Conservation (phyloP, 2,113 vertebrate genomes). For the Dasyprocta punctata region DNA sequence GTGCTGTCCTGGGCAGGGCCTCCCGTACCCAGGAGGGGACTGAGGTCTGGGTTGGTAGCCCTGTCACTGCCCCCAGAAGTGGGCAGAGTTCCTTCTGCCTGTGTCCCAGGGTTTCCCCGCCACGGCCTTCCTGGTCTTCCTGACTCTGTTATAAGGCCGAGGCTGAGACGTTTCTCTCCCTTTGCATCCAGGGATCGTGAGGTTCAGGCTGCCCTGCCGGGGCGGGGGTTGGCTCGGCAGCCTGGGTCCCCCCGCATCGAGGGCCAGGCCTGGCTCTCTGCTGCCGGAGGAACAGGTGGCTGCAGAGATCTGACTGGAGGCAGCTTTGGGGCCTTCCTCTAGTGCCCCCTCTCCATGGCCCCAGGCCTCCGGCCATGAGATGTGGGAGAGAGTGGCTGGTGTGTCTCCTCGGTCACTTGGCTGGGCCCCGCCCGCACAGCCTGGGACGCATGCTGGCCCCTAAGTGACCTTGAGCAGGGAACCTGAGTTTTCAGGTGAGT, state of each 20-base stretch:
- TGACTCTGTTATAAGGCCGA: neutral
- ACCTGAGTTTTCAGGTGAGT: neutral
- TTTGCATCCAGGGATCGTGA: neutral
- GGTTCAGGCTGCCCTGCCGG: accelerated
- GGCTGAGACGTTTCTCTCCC: neutral
- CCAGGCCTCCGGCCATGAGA: neutral
- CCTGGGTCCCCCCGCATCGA: neutral
- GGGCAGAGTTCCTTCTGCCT: neutral
- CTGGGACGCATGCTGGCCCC: neutral
- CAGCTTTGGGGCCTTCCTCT: neutral
- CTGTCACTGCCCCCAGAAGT: neutral
- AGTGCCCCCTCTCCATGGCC: neutral
- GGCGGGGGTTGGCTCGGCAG: neutral
- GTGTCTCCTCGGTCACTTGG: neutral
- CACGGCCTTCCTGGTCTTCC: neutral
- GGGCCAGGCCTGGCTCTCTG: neutral
- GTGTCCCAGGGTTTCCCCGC: neutral
- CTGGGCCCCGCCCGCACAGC: neutral
- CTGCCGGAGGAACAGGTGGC: neutral
- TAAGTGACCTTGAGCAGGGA: too few relatives aligned
- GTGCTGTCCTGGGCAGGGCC: too few relatives aligned
- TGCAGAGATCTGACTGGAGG: neutral
- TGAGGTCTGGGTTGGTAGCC: neutral
- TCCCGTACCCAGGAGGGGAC: neutral
- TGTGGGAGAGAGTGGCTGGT: too few relatives aligned